A percentile compares a stretch with the other conserved stretches of the same genome.
phyloP scores from a whole-genome alignment of 1,140 invertebrate species.

The Pygmarrhopalites habei region DNA sequence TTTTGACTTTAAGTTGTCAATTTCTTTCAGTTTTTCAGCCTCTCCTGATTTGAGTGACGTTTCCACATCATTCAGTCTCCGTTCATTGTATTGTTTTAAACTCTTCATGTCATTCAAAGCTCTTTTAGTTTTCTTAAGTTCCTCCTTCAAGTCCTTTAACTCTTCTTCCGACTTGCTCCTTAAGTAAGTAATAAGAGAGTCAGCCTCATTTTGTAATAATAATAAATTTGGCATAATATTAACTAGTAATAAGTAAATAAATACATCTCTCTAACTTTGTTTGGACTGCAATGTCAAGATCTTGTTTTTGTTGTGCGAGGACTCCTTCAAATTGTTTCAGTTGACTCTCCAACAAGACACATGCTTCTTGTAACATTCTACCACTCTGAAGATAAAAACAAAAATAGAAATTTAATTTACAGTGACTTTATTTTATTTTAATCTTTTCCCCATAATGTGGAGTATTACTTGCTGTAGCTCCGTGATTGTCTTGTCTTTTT shows the following conservation, averaged over 20 bases:
- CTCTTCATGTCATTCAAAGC: slow-evolving; percentile 51
- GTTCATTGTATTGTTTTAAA: slow-evolving; percentile 51
- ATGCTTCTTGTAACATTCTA: slow-evolving; percentile 62
- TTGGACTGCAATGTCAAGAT: slow-evolving; percentile 38
- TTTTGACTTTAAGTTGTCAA: slow-evolving; percentile 7
- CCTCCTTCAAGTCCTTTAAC: slow-evolving; percentile 17
- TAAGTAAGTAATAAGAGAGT: no score
- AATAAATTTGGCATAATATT: no score
- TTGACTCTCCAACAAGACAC: slow-evolving; percentile 68
- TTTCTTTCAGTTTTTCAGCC: slow-evolving; percentile 39
- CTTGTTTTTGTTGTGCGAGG: slow-evolving; percentile 54
- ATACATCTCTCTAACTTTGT: slow-evolving; percentile 14
- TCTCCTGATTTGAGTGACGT: slow-evolving; percentile 46
- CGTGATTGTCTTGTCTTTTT: slow-evolving; percentile 49
- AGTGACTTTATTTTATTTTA: no score
- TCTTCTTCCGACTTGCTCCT: not conserved
- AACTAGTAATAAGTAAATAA: no score
- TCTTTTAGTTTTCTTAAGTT: slow-evolving; percentile 41
- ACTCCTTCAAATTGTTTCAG: slow-evolving; percentile 67
- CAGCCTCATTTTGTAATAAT: no score
- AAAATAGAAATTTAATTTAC: no score
- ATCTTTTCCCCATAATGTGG: no score
- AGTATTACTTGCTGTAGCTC: slow-evolving; percentile 43
- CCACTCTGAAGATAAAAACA: no score
- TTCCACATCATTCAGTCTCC: slow-evolving; percentile 47